Evolutionary conservation across 2,888 invertebrate genomes (phyloP).

Genomic region (Dasysyrphus tricinctus): DNA sequence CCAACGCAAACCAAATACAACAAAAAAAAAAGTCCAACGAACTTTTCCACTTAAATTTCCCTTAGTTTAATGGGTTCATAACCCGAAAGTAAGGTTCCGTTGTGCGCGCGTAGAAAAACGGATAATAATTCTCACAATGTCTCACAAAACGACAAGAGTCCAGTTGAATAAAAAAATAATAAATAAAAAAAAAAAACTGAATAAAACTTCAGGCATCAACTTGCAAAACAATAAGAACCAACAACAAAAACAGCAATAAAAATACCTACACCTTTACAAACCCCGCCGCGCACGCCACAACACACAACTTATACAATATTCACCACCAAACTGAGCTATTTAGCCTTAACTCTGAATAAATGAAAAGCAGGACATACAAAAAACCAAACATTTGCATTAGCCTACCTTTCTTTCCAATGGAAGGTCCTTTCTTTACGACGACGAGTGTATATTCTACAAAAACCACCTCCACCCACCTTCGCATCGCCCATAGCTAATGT

Average conservation of each 20-base stretch:
- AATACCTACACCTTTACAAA: conserved; percentile 25
- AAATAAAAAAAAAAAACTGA: conserved; percentile 25
- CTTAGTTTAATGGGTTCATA: conserved; percentile 61
- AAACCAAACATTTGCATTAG: conserved; percentile 62
- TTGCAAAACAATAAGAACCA: conserved; percentile 46
- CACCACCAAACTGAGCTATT: conserved; percentile 28
- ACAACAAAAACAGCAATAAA: conserved; percentile 54
- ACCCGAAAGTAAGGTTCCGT: conserved; percentile 46
- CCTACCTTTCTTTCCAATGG: conserved; percentile 61
- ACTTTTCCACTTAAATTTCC: conserved; percentile 54
- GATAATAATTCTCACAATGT: conserved; percentile 64
- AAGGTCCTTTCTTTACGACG: not conserved
- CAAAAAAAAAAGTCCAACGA: conserved; percentile 40
- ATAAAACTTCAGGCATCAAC: conserved; percentile 61
- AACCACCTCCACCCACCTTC: not conserved
- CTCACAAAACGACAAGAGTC: conserved; percentile 39
- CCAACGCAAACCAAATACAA: not conserved
- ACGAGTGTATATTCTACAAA: not conserved
- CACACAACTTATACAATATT: not conserved
- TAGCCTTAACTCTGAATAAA: conserved; percentile 32
- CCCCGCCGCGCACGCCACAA: too few relatives aligned
- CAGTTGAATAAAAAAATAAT: conserved; percentile 38
- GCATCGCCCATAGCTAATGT: conserved; percentile 48
- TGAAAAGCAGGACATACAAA: conserved; percentile 24
- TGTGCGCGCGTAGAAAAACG: conserved; percentile 38